Percentiles rank a stretch among this genome's conserved stretches.
phyloP scores from a whole-genome alignment of 2,797 vertebrate genomes.

The Choloepus didactylus region DNA sequence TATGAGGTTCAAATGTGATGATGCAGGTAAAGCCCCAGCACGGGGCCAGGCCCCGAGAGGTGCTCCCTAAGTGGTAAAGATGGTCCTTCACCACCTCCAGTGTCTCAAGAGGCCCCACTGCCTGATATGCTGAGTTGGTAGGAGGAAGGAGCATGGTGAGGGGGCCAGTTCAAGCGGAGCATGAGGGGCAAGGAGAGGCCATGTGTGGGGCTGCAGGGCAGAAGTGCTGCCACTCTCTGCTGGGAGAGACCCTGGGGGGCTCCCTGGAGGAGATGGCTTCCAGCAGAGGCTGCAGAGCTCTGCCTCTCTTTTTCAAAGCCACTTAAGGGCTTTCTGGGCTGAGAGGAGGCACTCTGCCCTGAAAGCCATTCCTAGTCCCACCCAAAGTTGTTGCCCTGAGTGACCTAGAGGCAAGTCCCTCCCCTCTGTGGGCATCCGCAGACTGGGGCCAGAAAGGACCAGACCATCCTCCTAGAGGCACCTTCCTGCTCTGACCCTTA shows the following conservation, averaged over 20 bases:
- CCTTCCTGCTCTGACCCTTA: background rate
- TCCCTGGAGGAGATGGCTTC: conserved; percentile 10
- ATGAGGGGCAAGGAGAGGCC: background rate
- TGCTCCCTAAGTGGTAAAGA: background rate
- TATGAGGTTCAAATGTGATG: conserved; percentile 47
- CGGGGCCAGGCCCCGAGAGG: background rate
- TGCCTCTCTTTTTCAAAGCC: background rate
- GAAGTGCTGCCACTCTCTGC: background rate
- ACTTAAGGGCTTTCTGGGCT: background rate
- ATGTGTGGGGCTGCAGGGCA: background rate
- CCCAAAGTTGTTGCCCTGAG: background rate
- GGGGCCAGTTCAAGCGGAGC: background rate
- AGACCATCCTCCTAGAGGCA: background rate
- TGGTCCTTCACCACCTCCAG: background rate
- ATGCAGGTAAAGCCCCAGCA: background rate
- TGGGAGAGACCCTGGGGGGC: background rate
- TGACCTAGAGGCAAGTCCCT: background rate
- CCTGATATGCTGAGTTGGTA: background rate
- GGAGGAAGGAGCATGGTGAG: background rate
- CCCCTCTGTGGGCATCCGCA: background rate
- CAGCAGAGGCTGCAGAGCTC: background rate
- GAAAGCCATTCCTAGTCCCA: background rate
- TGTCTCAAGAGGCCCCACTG: background rate
- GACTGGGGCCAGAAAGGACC: background rate
- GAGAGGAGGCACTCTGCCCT: background rate